Base-by-base conservation (phyloP, 2,888 invertebrate genomes). In the Axea sp. region DNA sequence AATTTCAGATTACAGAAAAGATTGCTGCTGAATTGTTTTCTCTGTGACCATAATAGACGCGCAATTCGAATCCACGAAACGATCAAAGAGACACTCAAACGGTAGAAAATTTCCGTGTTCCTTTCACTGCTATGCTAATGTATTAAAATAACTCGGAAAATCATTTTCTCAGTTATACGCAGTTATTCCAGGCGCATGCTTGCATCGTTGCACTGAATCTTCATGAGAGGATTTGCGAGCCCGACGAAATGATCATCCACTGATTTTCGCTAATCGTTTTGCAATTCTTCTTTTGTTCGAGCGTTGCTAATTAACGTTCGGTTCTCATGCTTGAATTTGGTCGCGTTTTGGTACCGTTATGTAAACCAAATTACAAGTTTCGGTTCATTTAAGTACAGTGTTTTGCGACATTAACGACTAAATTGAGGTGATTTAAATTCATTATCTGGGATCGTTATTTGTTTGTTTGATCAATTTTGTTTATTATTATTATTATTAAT, bases 1-100 rank as follows among this genome's bases (percentile, higher is more conserved):
- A 65, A 65, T 72, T 65, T 60, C 41, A 73, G 65, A 65, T 73
- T 59, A 65, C 33, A 41, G 53, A 65, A 65, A 64, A 65, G 72
- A 65, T 65, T 65, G 47, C 6, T 7, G 19, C 37, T 30, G 65
- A 60, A 65, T 73, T 73, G 65, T 73, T 73, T 73, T 73, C 65
- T 65, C 22, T 4, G 55, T 28, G 37, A 37, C 45, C 47, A 45
- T 65, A 60, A 65, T 73, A 43, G 51, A 39, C 45, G 59, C 31
- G 62, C 43, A 51, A 51, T 72, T 65, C 45, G 5, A 47, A 15
- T n/a, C 62, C 49, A 62, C 47, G 57, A 55, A 71, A 71, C 59
- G 39, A 33, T 37, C 26, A 31, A 24, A 26, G 43, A 39, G 69
- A 69, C 69, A 69, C 19, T 67, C 53, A 47, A 65, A 60, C 51